phyloP scores from a whole-genome alignment of 1,140 invertebrate genomes.

The Cyclina sinensis region DNA sequence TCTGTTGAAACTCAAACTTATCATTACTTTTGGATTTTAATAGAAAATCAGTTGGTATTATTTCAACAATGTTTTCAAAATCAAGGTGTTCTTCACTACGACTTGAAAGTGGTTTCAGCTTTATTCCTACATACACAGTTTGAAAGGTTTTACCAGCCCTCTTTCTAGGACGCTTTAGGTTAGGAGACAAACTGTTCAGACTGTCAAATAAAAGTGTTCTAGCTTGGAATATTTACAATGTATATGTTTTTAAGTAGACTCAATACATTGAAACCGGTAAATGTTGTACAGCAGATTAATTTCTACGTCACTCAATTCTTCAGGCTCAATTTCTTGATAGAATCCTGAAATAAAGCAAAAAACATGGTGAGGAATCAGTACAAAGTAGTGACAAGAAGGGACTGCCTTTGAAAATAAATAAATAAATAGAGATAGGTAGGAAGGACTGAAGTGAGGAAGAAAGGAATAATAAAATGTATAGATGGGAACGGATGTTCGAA shows the following conservation, averaged over 20 bases:
- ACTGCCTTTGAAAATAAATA: too few relatives aligned
- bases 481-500: too few relatives aligned
- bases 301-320: not conserved
- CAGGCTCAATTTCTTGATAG: not conserved
- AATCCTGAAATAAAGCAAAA: not conserved
- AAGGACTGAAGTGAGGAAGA: too few relatives aligned
- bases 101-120: not conserved
- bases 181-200: not conserved
- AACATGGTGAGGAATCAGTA: too few relatives aligned
- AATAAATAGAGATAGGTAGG: too few relatives aligned
- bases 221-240: not conserved
- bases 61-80: too few relatives aligned
- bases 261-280: not conserved
- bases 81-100: not conserved
- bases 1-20: too few relatives aligned
- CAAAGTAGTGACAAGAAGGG: too few relatives aligned
- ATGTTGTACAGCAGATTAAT: not conserved
- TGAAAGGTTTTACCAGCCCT: not conserved
- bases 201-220: not conserved
- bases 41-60: too few relatives aligned
- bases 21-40: too few relatives aligned
- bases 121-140: not conserved
- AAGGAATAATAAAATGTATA: too few relatives aligned
- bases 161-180: not conserved
- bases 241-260: not conserved